These are phyloP conservation scores for Metacarcinus magister DNA, from an alignment of 2,888 invertebrate genomes.

Conservation along the genomic window DNA sequence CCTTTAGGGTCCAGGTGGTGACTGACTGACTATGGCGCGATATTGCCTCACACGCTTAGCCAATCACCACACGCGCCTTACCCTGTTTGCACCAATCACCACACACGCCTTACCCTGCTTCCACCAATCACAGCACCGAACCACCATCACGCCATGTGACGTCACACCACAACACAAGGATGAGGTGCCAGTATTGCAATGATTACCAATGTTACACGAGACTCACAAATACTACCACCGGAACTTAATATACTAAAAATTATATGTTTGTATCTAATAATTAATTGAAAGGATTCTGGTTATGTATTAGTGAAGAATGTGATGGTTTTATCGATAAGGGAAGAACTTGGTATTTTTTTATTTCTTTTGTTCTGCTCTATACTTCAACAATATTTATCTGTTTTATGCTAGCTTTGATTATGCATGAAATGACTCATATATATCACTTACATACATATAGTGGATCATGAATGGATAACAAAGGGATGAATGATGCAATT, in stretches of 20 bases:
- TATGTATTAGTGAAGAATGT: not conserved
- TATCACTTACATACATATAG: not conserved
- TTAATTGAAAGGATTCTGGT: not conserved
- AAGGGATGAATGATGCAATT: too few relatives aligned
- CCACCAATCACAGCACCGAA: constrained; percentile 60
- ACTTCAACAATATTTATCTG: not conserved
- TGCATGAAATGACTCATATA: not conserved
- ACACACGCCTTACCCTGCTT: not conserved
- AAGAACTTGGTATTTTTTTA: not conserved
- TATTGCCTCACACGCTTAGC: constrained; percentile 73
- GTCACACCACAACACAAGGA: constrained; percentile 68
- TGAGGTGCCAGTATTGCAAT: not conserved
- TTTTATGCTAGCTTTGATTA: not conserved
- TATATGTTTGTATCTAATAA: not conserved
- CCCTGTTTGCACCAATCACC: constrained; percentile 57
- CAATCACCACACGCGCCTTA: constrained; percentile 66
- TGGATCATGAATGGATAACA: too few relatives aligned
- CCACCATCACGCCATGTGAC: constrained; percentile 77
- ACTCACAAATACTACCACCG: not conserved
- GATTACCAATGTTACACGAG: not conserved
- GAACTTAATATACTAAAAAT: not conserved
- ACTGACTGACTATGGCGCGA: constrained; percentile 72
- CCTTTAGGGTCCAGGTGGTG: not conserved
- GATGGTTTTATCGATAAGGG: not conserved
- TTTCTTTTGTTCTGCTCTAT: not conserved